Conservation (phyloP, 2,888 invertebrate genomes). For the Pandemis cinnamomeana region DNA sequence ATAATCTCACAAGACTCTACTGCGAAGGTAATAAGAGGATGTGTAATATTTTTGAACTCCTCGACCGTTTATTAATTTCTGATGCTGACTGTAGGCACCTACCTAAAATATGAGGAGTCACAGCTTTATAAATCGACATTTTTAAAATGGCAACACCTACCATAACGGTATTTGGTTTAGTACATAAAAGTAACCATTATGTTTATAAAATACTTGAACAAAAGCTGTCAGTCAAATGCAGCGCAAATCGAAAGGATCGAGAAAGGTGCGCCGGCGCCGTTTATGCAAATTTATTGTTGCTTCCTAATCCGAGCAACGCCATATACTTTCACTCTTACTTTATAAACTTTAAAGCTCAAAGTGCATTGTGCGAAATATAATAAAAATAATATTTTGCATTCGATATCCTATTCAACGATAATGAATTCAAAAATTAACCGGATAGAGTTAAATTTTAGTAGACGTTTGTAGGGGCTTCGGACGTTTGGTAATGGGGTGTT, state of each 20-base stretch:
- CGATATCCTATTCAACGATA: background rate
- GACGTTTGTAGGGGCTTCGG: conserved; percentile 46
- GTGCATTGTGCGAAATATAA: conserved; percentile 30
- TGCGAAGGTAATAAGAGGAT: no score
- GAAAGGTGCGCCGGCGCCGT: conserved; percentile 74
- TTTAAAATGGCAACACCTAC: background rate
- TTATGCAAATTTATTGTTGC: conserved; percentile 77
- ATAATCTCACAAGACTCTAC: no score
- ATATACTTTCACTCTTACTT: conserved; percentile 50
- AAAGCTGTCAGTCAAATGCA: conserved; percentile 78
- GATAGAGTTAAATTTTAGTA: conserved; percentile 42
- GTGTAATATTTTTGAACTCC: no score
- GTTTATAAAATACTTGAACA: conserved; percentile 42
- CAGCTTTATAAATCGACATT: no score
- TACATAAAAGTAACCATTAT: conserved; percentile 30
- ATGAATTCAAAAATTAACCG: background rate
- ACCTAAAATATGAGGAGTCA: no score
- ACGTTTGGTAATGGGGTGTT: conserved; percentile 50
- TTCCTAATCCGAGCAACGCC: conserved; percentile 46
- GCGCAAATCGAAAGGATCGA: conserved; percentile 71
- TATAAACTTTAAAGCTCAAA: conserved; percentile 52
- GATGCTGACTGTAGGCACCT: no score
- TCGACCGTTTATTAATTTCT: no score
- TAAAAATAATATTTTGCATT: conserved; percentile 42
- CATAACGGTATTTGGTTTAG: background rate